Base-by-base conservation (phyloP, 2,888 invertebrate species). In the Herminia tarsipennalis region DNA sequence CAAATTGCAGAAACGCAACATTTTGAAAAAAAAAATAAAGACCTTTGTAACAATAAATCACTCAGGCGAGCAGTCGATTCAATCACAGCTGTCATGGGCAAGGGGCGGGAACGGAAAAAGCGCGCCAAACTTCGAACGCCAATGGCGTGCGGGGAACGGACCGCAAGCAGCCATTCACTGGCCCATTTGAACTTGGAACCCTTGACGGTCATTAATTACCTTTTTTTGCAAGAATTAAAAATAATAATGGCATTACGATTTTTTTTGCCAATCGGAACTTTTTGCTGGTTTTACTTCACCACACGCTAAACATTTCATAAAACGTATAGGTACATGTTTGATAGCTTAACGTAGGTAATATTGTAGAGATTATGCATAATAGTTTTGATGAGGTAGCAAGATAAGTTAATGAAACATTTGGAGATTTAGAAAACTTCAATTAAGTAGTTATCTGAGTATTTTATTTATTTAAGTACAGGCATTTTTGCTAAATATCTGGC, bases 71-170 rank as follows among this genome's bases (percentile, higher is more conserved):
- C 60, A 73, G 71, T 72, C 81, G 81, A 85, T 87, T 88, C 86
- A 88, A 86, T 88, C 87, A 86, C 85, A 86, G 83, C 89, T 88
- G 90, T 86, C 86, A 86, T 77, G 80, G 65, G 55, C 65, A 72
- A 76, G 83, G 90, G 89, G 90, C 89, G 90, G 88, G 81, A 68
- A 82, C 88, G 62, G 74, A 83, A 86, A 88, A 89, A 86, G 83
- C 87, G 88, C 89, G 88, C 83, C 79, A 88, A 88, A 85, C 76
- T 82, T 82, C 70, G 72, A 86, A 86, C 83, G 80, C 90, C 91
- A 91, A 90, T 89, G 56, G 87, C 86, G 80, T 57, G 74, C 70
- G 62, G 72, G 76, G 63, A 61, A 59, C 67, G 57, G 59, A 65
- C 68, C 74, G 77, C 65, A 69, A 66, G 76, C 74, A 71, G 71